phyloP scores from a whole-genome alignment of 2,797 vertebrate genomes.

The Gadopsis bispinosus region DNA sequence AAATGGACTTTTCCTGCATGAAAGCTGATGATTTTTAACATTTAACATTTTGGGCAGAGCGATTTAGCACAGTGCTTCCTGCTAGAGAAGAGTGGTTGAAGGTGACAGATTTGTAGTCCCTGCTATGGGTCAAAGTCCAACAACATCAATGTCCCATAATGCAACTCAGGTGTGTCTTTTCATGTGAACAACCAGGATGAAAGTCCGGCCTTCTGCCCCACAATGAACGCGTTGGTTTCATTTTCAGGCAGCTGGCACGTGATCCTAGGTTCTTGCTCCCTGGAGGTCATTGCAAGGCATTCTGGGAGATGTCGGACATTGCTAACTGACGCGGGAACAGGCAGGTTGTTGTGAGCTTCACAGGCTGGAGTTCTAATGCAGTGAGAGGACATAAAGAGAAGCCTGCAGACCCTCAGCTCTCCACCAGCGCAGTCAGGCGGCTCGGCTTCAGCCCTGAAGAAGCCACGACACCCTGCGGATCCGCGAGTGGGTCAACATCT shows the following conservation, averaged over 20 bases:
- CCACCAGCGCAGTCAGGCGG: conserved; percentile 48
- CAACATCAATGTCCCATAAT: not conserved
- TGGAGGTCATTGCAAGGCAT: conserved; percentile 28
- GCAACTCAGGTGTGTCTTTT: not conserved
- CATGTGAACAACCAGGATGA: not conserved
- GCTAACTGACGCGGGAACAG: not conserved
- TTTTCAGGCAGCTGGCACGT: too few species aligned
- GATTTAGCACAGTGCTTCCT: too few species aligned
- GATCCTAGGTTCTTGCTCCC: not conserved
- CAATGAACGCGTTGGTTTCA: too few species aligned
- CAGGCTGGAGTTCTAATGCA: conserved; percentile 15
- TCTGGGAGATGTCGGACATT: conserved; percentile 37
- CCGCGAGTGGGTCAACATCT: conserved; percentile 30
- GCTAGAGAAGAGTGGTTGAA: not conserved
- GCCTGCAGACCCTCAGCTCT: conserved; percentile 10
- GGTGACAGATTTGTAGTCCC: too few species aligned
- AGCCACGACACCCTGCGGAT: conserved; percentile 49
- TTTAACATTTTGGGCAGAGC: too few species aligned
- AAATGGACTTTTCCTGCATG: not conserved
- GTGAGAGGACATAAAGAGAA: conserved; percentile 12
- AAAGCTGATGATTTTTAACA: too few species aligned
- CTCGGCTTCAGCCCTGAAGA: conserved; percentile 25
- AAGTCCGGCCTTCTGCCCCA: too few species aligned
- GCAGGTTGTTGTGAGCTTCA: not conserved
- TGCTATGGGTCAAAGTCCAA: not conserved